A percentile compares a stretch with the other conserved stretches of the same genome.
Conservation (phyloP, 1,140 invertebrate genomes). For the Glomeris maerens region DNA sequence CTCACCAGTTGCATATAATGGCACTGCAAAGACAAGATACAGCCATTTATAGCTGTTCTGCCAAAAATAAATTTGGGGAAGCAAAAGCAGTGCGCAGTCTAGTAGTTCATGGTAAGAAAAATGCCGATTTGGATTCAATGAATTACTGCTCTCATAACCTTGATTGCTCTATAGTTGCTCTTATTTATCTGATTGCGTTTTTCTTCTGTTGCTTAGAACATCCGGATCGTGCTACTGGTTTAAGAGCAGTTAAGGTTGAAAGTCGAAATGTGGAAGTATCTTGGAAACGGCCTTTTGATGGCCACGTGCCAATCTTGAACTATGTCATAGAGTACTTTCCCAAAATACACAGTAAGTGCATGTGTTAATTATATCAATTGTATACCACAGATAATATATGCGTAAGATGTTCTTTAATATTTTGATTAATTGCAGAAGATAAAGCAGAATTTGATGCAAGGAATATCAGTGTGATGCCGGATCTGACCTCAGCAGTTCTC, state of each 20-base stretch:
- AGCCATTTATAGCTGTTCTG: slow-evolving; percentile 83
- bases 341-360: slow-evolving; percentile 40
- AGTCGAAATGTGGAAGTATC: slow-evolving; percentile 53
- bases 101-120: slow-evolving; percentile 67
- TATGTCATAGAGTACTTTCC: slow-evolving; percentile 89
- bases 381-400: background rate
- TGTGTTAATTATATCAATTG: background rate
- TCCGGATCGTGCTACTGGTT: background rate
- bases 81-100: slow-evolving; percentile 91
- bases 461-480: background rate
- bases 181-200: background rate
- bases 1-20: slow-evolving; percentile 74
- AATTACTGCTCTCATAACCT: too few relatives aligned
- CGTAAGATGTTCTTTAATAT: background rate
- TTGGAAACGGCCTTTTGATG: slow-evolving; percentile 87
- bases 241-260: background rate
- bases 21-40: slow-evolving; percentile 78
- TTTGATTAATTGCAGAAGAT: background rate
- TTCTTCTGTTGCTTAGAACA: background rate
- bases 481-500: slow-evolving; percentile 55
- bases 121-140: background rate
- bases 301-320: slow-evolving; percentile 80
- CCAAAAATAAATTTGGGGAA: slow-evolving; percentile 85
- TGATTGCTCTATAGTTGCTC: too few relatives aligned
- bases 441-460: background rate